A percentile compares a stretch with the other conserved stretches of the same genome.
Evolutionary conservation across 2,113 vertebrate species (phyloP).

Genomic region (Arvicanthis niloticus): DNA sequence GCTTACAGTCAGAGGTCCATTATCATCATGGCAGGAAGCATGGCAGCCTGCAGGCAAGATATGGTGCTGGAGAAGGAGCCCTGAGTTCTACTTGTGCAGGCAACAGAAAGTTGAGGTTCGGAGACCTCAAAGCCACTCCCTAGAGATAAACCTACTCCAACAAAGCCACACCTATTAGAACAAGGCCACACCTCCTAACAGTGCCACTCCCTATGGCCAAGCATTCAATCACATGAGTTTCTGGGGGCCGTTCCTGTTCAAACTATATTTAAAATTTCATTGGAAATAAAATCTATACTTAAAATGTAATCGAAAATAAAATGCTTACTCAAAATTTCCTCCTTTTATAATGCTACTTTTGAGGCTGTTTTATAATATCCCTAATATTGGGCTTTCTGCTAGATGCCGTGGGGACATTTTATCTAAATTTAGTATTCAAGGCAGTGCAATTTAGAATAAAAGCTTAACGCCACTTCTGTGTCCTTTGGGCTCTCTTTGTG

Average conservation of each 20-base stretch:
- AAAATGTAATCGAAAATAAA: slow-evolving; percentile 55
- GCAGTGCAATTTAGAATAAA: not conserved
- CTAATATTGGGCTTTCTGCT: not conserved
- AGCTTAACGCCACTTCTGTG: not conserved
- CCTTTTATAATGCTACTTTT: slow-evolving; percentile 48
- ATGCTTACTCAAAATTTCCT: not conserved
- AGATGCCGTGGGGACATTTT: not conserved
- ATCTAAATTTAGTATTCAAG: slow-evolving; percentile 57
- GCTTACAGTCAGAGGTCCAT: not conserved
- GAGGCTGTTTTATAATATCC: slow-evolving; percentile 41
- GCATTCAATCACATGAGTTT: not conserved
- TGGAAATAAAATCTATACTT: slow-evolving; percentile 47
- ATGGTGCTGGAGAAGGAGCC: not conserved
- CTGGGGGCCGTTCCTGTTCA: not conserved
- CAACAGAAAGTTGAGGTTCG: not conserved
- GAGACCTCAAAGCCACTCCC: not conserved
- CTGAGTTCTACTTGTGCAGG: not conserved
- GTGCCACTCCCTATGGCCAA: not conserved
- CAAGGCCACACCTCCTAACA: not conserved
- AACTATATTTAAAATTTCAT: slow-evolving; percentile 36
- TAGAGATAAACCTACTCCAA: not conserved
- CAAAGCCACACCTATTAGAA: not conserved
- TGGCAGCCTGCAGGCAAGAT: not conserved
- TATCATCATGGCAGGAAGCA: not conserved
- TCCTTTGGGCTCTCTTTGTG: not conserved